These are phyloP conservation scores for Fistularia commersonii DNA, from an alignment of 2,797 vertebrate species.

Conservation along the genomic window DNA sequence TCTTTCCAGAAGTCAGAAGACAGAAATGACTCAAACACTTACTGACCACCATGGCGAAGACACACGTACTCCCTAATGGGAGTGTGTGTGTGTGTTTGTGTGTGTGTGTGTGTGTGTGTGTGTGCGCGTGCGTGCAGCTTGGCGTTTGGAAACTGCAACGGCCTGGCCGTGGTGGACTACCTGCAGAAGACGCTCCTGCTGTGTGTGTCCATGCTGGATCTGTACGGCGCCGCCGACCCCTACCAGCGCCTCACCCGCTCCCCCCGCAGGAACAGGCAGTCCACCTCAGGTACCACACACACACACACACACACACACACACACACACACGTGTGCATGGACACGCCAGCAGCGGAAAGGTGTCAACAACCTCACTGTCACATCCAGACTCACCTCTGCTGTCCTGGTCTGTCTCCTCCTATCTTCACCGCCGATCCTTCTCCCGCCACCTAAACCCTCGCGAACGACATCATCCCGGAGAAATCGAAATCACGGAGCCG, in stretches of 20 bases:
- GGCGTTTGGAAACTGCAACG: conserved; percentile 93
- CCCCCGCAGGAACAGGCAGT: conserved; percentile 92
- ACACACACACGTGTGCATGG: conserved; percentile 6
- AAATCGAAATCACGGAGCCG: no score
- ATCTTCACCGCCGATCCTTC: neutral
- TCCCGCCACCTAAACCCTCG: no score
- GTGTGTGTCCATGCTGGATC: conserved; percentile 89
- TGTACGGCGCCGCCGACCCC: conserved; percentile 89
- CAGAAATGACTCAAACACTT: no score
- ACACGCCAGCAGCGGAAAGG: conserved; percentile 3
- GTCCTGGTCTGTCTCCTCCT: conserved; percentile 15
- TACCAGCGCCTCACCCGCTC: conserved; percentile 93
- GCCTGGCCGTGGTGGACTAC: conserved; percentile 93
- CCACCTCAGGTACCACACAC: conserved; percentile 86
- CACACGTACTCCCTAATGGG: conserved; percentile 10
- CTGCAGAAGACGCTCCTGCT: conserved; percentile 91
- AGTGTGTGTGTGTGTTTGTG: conserved; percentile 4
- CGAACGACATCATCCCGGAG: no score
- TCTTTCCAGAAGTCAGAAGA: no score
- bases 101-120: conserved; percentile 12
- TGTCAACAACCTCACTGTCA: conserved; percentile 4
- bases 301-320: conserved; percentile 8
- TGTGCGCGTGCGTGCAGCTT: conserved; percentile 71
- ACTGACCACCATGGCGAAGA: conserved; percentile 5
- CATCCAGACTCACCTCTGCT: conserved; percentile 16